phyloP scores from a whole-genome alignment of 2,888 invertebrate genomes.

The Spilarctia lutea region DNA sequence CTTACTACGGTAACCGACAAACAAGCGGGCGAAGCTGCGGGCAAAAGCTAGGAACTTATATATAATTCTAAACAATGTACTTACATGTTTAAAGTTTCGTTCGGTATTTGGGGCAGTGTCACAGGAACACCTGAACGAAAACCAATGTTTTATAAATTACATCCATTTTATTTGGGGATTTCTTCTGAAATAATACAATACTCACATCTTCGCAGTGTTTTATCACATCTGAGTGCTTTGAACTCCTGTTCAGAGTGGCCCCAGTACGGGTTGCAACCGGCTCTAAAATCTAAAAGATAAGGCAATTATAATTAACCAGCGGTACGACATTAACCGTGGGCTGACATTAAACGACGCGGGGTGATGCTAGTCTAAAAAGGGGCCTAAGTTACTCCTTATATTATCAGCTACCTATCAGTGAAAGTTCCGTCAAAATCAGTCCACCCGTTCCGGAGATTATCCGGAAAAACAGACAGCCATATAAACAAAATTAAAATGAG shows the following conservation, averaged over 20 bases:
- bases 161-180: background rate
- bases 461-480: too few relatives aligned
- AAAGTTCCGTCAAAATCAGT: too few relatives aligned
- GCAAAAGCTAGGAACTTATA: too few relatives aligned
- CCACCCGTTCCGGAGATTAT: too few relatives aligned
- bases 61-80: constrained; percentile 35
- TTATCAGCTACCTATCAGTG: too few relatives aligned
- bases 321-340: too few relatives aligned
- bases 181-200: background rate
- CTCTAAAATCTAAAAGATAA: constrained; percentile 74
- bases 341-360: too few relatives aligned
- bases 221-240: constrained; percentile 74
- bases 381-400: too few relatives aligned
- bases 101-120: constrained; percentile 67
- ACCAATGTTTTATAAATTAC: background rate
- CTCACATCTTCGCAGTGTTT: constrained; percentile 74
- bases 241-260: constrained; percentile 79
- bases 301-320: background rate
- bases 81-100: constrained; percentile 67
- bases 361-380: too few relatives aligned
- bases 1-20: too few relatives aligned
- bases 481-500: too few relatives aligned
- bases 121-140: constrained; percentile 71
- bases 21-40: too few relatives aligned
- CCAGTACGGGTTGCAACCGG: constrained; percentile 82